phyloP scores from a whole-genome alignment of 35 echinoderm and acorn worm genomes.

The Heliocidaris tuberculata region DNA sequence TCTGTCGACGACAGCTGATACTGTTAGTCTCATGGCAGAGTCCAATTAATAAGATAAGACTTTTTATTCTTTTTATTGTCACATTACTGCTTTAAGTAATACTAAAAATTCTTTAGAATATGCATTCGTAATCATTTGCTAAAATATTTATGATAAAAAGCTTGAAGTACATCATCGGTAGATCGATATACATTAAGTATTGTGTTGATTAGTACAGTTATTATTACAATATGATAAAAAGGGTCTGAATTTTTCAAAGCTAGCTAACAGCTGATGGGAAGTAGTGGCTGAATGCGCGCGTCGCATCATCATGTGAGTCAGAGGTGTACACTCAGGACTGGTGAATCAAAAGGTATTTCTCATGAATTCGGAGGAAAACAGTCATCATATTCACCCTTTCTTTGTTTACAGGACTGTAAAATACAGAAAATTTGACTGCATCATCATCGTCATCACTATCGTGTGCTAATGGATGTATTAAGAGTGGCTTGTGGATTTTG shows the following conservation, averaged over 20 bases:
- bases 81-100: too few species aligned
- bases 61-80: neutral
- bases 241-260: neutral
- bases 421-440: neutral
- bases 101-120: too few species aligned
- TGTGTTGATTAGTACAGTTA: neutral
- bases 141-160: neutral
- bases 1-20: neutral
- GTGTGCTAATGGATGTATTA: neutral
- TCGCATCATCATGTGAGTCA: neutral
- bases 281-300: slow-evolving; percentile 5
- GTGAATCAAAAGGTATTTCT: slow-evolving; percentile 4
- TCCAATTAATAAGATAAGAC: neutral
- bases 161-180: neutral
- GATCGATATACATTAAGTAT: too few species aligned
- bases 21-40: neutral
- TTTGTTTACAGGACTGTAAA: neutral
- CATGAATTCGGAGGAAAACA: neutral
- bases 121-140: too few species aligned
- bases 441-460: neutral
- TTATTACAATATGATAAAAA: neutral
- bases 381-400: neutral
- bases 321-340: neutral
- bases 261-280: neutral
- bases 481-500: neutral